phyloP scores from a whole-genome alignment of 2,888 invertebrate species.

The Callosobruchus maculatus region DNA sequence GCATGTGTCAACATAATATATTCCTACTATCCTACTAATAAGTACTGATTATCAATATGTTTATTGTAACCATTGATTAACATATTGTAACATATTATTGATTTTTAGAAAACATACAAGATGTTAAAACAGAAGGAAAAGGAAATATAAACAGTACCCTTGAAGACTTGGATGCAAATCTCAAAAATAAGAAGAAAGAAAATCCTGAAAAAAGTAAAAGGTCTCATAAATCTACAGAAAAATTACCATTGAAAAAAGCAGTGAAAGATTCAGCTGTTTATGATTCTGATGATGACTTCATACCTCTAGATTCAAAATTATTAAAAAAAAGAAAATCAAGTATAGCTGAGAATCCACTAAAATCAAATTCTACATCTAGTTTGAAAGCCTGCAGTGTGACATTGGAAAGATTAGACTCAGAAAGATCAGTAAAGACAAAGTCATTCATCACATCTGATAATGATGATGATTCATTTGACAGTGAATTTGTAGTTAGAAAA shows the following conservation, averaged over 20 bases:
- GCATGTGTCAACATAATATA: no score
- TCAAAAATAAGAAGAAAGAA: not conserved
- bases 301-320: not conserved
- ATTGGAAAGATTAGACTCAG: constrained; percentile 2
- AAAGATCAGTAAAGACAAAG: not conserved
- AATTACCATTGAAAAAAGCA: constrained; percentile 4
- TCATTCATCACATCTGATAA: not conserved
- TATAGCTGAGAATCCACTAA: not conserved
- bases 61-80: no score
- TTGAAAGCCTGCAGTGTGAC: constrained; percentile 5
- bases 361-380: not conserved
- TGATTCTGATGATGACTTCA: constrained; percentile 12
- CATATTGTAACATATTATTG: no score
- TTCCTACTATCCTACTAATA: no score
- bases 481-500: constrained; percentile 3
- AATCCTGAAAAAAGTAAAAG: not conserved
- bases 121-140: not conserved
- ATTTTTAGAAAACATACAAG: not conserved
- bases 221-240: not conserved
- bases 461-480: constrained; percentile 2
- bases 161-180: not conserved
- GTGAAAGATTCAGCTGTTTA: not conserved
- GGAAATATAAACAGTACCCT: not conserved
- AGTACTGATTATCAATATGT: no score
- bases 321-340: constrained; percentile 1